phyloP scores from a whole-genome alignment of 2,888 invertebrate genomes.

The Athalia rosae region DNA sequence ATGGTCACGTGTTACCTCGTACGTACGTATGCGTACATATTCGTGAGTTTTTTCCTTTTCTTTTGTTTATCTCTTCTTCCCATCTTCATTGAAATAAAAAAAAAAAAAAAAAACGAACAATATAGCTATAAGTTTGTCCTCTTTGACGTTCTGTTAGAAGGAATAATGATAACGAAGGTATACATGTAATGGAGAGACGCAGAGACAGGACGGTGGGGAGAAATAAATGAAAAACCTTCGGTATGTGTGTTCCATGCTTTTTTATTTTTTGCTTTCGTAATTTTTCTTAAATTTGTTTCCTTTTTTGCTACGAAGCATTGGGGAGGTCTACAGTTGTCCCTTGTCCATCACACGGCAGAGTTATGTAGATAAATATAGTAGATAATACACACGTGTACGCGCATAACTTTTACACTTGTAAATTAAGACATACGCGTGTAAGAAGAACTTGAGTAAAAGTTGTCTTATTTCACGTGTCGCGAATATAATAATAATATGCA shows the following conservation, averaged over 20 bases:
- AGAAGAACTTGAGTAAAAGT: too few relatives aligned
- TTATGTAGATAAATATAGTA: constrained; percentile 7
- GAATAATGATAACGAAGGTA: not conserved
- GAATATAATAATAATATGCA: too few relatives aligned
- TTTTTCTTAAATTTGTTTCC: not conserved
- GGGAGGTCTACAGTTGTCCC: constrained; percentile 41
- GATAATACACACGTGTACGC: not conserved
- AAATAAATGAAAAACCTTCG: not conserved
- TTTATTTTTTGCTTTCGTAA: not conserved
- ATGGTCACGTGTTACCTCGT: too few relatives aligned
- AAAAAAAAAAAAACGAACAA: not conserved
- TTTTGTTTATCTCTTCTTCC: not conserved
- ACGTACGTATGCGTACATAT: not conserved
- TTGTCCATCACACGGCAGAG: constrained; percentile 6
- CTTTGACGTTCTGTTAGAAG: not conserved
- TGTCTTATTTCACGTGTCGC: too few relatives aligned
- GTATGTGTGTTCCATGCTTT: too few relatives aligned
- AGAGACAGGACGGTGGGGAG: not conserved
- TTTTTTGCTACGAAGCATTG: constrained; percentile 31
- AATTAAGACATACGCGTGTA: too few relatives aligned
- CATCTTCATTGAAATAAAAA: not conserved
- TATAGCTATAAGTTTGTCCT: not conserved
- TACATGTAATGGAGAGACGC: not conserved
- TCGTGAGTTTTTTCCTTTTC: not conserved
- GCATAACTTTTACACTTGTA: too few relatives aligned